Evolutionary conservation across 1,140 invertebrate species (phyloP).

Genomic region (Oncopodura yosiiana): DNA sequence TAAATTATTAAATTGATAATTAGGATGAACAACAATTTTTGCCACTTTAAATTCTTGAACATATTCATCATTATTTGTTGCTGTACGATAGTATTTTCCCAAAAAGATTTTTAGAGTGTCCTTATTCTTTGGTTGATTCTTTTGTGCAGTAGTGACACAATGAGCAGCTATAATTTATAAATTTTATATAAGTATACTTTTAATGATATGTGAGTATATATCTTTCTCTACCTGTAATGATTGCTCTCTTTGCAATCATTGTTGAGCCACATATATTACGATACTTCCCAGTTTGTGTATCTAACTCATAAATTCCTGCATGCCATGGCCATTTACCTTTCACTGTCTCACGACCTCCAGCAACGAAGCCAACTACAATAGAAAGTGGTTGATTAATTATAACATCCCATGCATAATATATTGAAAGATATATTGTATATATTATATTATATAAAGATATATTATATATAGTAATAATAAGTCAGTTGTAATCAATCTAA

Average conservation of each 20-base stretch:
- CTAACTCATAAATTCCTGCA: slow-evolving; percentile 21
- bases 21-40: slow-evolving; percentile 12
- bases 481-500: no score
- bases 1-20: slow-evolving; percentile 17
- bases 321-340: slow-evolving; percentile 31
- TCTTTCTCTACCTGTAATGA: slow-evolving; percentile 21
- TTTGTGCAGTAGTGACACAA: slow-evolving; percentile 15
- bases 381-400: no score
- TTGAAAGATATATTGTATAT: no score
- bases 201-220: neutral
- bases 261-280: slow-evolving; percentile 27
- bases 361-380: no score
- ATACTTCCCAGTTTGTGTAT: slow-evolving; percentile 8
- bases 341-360: slow-evolving; percentile 8
- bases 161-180: slow-evolving; percentile 26
- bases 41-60: slow-evolving; percentile 6
- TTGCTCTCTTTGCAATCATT: slow-evolving; percentile 14
- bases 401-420: no score
- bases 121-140: slow-evolving; percentile 8
- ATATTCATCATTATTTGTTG: slow-evolving; percentile 15
- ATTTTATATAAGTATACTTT: neutral
- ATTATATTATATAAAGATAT: no score
- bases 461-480: no score
- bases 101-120: slow-evolving; percentile 1
- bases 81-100: slow-evolving; percentile 22